These are phyloP conservation scores for Falco naumanni DNA, from an alignment of 2,797 vertebrate species.

Conservation along the genomic window DNA sequence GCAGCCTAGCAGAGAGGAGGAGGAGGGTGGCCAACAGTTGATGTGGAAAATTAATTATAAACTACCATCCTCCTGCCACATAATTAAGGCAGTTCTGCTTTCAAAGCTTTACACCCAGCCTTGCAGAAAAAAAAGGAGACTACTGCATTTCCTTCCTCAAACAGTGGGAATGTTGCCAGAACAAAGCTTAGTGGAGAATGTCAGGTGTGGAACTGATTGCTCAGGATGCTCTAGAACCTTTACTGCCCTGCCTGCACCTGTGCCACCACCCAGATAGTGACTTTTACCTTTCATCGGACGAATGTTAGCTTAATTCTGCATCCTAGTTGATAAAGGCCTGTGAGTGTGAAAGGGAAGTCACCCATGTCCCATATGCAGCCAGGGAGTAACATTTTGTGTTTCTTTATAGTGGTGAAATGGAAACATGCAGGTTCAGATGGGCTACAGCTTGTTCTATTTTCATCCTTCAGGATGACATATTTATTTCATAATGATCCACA, in stretches of 20 bases:
- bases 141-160: neutral
- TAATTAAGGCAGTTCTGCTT: slow-evolving; percentile 5
- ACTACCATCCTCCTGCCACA: neutral
- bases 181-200: neutral
- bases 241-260: neutral
- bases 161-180: neutral
- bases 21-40: slow-evolving; percentile 6
- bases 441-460: slow-evolving; percentile 6
- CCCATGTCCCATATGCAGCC: neutral
- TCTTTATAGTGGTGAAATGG: neutral
- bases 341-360: neutral
- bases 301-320: neutral
- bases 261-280: neutral
- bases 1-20: slow-evolving; percentile 30
- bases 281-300: neutral
- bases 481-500: slow-evolving; percentile 24
- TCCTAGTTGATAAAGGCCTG: neutral
- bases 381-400: neutral
- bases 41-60: slow-evolving; percentile 53
- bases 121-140: neutral
- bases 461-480: neutral
- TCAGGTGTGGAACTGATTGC: neutral
- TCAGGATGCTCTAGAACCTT: neutral
- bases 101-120: slow-evolving; percentile 5
- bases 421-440: neutral